Evolutionary conservation across 2,113 vertebrate genomes (phyloP), one percentile per base, ranked within the genome.

Genomic region (Salvelinus sp.): DNA sequence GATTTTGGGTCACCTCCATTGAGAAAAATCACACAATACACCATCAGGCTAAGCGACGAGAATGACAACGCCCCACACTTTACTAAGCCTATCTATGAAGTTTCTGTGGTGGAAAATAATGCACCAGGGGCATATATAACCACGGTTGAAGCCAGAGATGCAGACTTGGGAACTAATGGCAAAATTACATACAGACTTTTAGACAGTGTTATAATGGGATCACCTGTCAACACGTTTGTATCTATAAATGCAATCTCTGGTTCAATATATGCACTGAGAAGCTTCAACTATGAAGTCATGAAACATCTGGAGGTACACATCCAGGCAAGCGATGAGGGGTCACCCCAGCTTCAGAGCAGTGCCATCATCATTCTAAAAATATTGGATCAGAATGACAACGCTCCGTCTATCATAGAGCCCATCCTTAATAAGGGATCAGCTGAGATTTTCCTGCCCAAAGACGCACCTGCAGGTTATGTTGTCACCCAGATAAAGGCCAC

Each of bases 351-450:
- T n/a, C 95, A 96, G 88, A 95, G 94, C 89, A 96, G 90, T 44
- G 92, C 96, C 0, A 82, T 95, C 62, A 92, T 99, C 89, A 93
- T 94, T 58, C 93, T 99, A 75, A 94, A 94, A 75, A 93, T 99
- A 82, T 91, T 96, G 28, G 97, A 99, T 88, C 96, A 97, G 86
- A 99, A 99, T 0, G 97, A 99, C 87, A 97, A 99, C 74, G 91
- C 94, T 7, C 97, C 97, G 0, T 81, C 94, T 22, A 94, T 99
- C 76, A 91, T 93, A 9, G 93, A 95, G 66, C 97, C 97, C 0
- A 87, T 89, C 0, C 93, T 97, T 0, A 92, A 90, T 81, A 98
- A 98, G 0, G 95, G 96, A 7, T 95, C 97, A 0, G 94, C 95
- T 2, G 96, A 97, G 87, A 90, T 99, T 0, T 88, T 91, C 0